Conservation (phyloP, 1,140 invertebrate species). For the Drosophila athabasca region DNA sequence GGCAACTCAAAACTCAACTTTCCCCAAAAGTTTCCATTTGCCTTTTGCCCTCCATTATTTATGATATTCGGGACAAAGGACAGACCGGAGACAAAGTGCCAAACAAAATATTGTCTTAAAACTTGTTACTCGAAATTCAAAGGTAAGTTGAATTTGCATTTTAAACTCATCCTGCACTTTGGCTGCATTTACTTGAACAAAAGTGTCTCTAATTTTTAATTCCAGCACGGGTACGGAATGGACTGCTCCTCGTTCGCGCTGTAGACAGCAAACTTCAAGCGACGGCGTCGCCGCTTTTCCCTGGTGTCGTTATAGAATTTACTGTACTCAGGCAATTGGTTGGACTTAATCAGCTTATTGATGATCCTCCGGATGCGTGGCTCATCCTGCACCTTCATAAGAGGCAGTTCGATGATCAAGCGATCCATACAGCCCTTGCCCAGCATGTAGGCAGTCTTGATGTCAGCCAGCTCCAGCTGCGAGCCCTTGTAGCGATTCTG, state of each 20-base stretch:
- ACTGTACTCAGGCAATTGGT: neutral
- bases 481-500: neutral
- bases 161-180: too few species aligned
- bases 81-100: too few species aligned
- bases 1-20: neutral
- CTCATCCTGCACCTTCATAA: conserved; percentile 2
- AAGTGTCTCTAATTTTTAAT: too few species aligned
- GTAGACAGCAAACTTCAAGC: conserved; percentile 11
- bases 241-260: too few species aligned
- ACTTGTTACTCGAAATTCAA: too few species aligned
- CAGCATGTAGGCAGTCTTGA: neutral
- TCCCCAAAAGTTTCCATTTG: conserved; percentile 13
- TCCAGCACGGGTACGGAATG: too few species aligned
- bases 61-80: too few species aligned
- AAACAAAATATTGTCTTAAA: too few species aligned
- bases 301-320: neutral
- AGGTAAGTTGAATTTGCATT: too few species aligned
- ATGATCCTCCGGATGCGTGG: neutral
- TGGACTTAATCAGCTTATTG: neutral
- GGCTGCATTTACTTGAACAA: too few species aligned
- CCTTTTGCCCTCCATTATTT: conserved; percentile 1
- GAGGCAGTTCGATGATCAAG: neutral
- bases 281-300: neutral
- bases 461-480: neutral
- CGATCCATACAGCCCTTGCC: conserved; percentile 7